Conservation (phyloP, 1,140 invertebrate genomes). For the Apocrypta bakeri region DNA sequence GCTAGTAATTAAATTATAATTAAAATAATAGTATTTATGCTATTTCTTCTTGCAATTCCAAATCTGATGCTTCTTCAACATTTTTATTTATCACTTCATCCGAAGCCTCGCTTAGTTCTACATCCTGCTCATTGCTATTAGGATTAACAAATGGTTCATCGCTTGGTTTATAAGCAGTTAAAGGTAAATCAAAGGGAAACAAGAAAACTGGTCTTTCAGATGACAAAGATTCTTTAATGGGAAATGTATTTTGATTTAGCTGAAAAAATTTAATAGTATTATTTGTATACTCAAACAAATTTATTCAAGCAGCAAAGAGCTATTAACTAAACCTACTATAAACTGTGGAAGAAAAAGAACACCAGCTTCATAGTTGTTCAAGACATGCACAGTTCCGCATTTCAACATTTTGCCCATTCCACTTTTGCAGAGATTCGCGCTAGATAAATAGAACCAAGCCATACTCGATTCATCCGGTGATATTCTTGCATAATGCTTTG, state of each 20-base stretch:
- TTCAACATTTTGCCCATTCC: constrained; percentile 88
- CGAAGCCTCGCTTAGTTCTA: neutral
- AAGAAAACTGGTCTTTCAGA: constrained; percentile 32
- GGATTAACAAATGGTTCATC: constrained; percentile 43
- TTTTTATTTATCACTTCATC: neutral
- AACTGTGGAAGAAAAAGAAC: constrained; percentile 91
- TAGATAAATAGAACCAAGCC: constrained; percentile 91
- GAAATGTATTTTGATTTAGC: constrained; percentile 41
- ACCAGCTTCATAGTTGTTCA: constrained; percentile 93
- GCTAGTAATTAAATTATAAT: no score
- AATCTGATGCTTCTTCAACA: neutral
- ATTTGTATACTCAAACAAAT: neutral
- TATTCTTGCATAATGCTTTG: constrained; percentile 90
- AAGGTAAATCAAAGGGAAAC: constrained; percentile 49
- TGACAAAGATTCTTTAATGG: constrained; percentile 10
- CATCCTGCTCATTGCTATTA: neutral
- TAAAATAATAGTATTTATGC: no score
- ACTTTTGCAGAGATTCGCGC: constrained; percentile 95
- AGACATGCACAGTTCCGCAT: constrained; percentile 77
- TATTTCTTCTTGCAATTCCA: no score
- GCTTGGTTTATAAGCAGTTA: constrained; percentile 22
- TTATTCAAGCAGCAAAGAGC: neutral
- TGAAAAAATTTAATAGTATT: constrained; percentile 10
- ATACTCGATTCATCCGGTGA: constrained; percentile 80
- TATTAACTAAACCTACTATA: constrained; percentile 78